phyloP scores from a whole-genome alignment of 2,797 vertebrate species.

The Eremophila alpestris region DNA sequence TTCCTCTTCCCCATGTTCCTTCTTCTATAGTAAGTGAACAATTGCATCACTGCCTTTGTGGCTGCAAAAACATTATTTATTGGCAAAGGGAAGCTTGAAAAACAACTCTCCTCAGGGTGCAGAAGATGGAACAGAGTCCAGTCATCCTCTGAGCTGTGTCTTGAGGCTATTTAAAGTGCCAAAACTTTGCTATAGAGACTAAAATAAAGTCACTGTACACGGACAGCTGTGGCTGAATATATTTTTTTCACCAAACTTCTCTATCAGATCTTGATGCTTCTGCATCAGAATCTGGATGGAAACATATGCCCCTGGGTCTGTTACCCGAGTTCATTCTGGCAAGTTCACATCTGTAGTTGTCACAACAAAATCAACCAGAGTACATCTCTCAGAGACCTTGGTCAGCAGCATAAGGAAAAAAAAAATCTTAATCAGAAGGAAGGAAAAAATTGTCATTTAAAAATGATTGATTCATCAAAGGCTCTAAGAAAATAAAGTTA shows the following conservation, averaged over 20 bases:
- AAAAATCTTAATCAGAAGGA: not conserved
- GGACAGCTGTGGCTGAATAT: not conserved
- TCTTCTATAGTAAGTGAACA: not conserved
- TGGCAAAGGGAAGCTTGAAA: not conserved
- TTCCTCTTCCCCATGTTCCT: not conserved
- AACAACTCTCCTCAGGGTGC: not conserved
- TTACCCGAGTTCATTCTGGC: not conserved
- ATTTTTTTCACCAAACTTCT: not conserved
- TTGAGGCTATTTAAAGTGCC: not conserved
- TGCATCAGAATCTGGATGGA: not conserved
- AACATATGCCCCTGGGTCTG: not conserved
- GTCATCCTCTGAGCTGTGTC: not conserved
- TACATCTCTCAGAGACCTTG: not conserved
- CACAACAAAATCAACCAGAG: not conserved
- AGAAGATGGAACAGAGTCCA: not conserved
- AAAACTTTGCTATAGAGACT: not conserved
- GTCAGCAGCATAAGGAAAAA: not conserved
- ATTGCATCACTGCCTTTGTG: not conserved
- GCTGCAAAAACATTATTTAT: not conserved
- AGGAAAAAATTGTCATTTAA: not conserved
- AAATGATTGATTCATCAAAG: not conserved
- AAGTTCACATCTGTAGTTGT: not conserved
- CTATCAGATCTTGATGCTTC: not conserved
- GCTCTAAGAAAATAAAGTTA: not conserved
- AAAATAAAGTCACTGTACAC: not conserved